A percentile compares a stretch with the other conserved stretches of the same genome.
phyloP scores from a whole-genome alignment of 2,113 vertebrate genomes.

The Grammomys dolichurus region DNA sequence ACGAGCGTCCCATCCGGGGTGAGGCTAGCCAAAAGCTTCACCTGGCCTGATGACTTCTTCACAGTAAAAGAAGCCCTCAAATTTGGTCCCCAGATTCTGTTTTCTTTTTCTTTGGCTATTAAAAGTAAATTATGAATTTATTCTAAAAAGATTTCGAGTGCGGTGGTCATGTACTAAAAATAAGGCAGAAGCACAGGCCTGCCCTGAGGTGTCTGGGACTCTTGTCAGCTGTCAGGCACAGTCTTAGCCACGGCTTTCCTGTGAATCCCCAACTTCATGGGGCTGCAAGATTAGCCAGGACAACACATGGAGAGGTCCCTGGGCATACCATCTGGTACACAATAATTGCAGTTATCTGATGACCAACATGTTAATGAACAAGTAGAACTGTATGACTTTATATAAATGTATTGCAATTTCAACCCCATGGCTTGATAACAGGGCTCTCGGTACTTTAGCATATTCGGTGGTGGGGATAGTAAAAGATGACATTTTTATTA shows the following conservation, averaged over 20 bases:
- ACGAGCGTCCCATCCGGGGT: rapidly evolving
- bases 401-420: neutral
- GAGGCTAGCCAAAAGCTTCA: neutral
- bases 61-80: neutral
- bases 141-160: neutral
- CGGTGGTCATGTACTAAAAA: neutral
- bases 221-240: neutral
- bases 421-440: neutral
- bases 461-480: neutral
- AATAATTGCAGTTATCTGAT: neutral
- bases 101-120: neutral
- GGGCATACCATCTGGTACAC: neutral
- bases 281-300: neutral
- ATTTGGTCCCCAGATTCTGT: neutral
- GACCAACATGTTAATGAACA: neutral
- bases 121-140: neutral
- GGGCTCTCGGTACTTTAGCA: neutral
- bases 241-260: neutral
- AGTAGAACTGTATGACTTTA: neutral
- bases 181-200: neutral
- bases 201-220: neutral
- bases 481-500: slow-evolving; percentile 16
- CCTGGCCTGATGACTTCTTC: neutral
- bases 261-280: neutral
- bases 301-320: neutral